A percentile compares a stretch with the other conserved stretches of the same genome.
phyloP scores from a whole-genome alignment of 1,140 invertebrate species.

The Drosophila ironensis region DNA sequence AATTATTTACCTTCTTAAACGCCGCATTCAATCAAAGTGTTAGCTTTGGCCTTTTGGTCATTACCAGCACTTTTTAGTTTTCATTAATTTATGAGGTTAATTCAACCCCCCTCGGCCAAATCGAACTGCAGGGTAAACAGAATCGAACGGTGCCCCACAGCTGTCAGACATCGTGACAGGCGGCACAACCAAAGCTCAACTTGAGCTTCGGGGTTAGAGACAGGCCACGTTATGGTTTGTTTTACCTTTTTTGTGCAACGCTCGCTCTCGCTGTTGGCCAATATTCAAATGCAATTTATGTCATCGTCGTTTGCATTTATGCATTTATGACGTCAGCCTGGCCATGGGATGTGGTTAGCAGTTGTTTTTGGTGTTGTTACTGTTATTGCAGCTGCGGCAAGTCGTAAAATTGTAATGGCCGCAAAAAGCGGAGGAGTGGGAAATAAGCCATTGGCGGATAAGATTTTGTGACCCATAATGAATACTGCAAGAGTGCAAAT shows the following conservation, averaged over 20 bases:
- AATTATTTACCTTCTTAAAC: no score
- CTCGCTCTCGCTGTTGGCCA: slow-evolving; percentile 58
- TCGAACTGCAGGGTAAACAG: slow-evolving; percentile 3
- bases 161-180: slow-evolving; percentile 56
- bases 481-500: slow-evolving; percentile 38
- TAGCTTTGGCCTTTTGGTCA: background rate
- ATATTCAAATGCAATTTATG: slow-evolving; percentile 79
- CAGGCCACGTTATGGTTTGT: slow-evolving; percentile 39
- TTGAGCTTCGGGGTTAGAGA: slow-evolving; percentile 3
- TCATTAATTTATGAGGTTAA: slow-evolving; percentile 2
- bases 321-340: slow-evolving; percentile 70
- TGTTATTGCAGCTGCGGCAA: slow-evolving; percentile 44
- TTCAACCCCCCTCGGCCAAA: background rate
- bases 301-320: slow-evolving; percentile 66
- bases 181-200: slow-evolving; percentile 35
- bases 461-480: slow-evolving; percentile 30
- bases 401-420: slow-evolving; percentile 46
- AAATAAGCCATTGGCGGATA: slow-evolving; percentile 37
- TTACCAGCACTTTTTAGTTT: background rate
- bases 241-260: slow-evolving; percentile 21
- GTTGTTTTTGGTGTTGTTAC: slow-evolving; percentile 33
- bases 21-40: no score
- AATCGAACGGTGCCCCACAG: slow-evolving; percentile 50
- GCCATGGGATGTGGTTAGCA: slow-evolving; percentile 62
- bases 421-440: slow-evolving; percentile 29